Evolutionary conservation across 2,888 invertebrate species (phyloP), one percentile per base, ranked within the genome.

Genomic region (Epiblema foenella): DNA sequence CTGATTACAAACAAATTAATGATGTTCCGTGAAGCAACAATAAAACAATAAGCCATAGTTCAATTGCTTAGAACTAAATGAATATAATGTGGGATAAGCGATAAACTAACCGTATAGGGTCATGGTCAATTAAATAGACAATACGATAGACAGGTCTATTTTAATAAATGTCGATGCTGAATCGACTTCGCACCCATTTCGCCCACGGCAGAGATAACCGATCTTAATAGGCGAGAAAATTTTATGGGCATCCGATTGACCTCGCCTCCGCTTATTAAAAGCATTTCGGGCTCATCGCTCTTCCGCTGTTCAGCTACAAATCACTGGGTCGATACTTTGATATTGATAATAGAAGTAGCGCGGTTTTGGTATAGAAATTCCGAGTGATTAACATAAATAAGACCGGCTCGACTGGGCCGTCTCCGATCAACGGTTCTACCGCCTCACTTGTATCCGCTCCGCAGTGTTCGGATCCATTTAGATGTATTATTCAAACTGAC

Each of bases 1-100:
- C 89, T 84, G 85, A 91, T 89, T 82, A 85, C 84, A 86, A 87
- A 85, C 85, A 87, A 86, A 87, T 88, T 87, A 88, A 87, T 88
- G 81, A 83, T 74, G 68, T 72, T 75, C 82, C 82, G 81, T 85
- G 84, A 85, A 84, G 83, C 80, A 84, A 86, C 73, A 73, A 77
- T 73, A 81, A 80, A 80, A 84, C 83, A 83, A 83, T 81, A 76
- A 78, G 75, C 74, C 75, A 76, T 80, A 73, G 75, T 83, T 83
- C 79, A 75, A 85, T 84, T 80, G 79, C 76, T 76, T 79, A 79
- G 79, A 79, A 59, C 69, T 65, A 69, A 71, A 71, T 71, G 69
- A 69, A 57, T 63, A 58, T 49, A 71, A 66, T 66, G 71, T 67
- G 71, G 71, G 71, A 66, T 60, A 51, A 66, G 39, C 37, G 49